Evolutionary conservation across 2,113 vertebrate genomes (phyloP).

Genomic region (Propithecus coquereli): DNA sequence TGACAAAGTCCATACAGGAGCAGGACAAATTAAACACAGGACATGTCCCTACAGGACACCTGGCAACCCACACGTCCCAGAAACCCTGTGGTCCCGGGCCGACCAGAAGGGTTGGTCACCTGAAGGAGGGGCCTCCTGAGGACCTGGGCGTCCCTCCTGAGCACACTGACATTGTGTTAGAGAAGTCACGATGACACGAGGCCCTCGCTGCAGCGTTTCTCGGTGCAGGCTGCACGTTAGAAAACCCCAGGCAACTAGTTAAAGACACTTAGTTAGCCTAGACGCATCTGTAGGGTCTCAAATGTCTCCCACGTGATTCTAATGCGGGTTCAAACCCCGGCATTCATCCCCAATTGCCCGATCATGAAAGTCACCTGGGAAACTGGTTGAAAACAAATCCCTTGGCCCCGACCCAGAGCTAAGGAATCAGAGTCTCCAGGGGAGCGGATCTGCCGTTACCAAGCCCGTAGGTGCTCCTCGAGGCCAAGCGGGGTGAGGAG

Average conservation of each 20-base stretch:
- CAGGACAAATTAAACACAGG: neutral
- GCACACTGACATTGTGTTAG: accelerated
- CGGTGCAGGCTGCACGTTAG: neutral
- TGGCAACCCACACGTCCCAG: accelerated
- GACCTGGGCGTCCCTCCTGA: accelerated
- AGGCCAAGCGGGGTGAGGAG: neutral
- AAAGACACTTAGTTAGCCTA: neutral
- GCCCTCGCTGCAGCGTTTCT: neutral
- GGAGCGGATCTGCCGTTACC: neutral
- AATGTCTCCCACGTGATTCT: too few species aligned
- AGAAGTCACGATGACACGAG: neutral
- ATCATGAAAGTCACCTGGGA: neutral
- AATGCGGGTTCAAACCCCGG: neutral
- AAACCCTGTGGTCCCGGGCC: neutral
- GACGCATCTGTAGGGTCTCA: neutral
- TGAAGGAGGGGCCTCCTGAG: accelerated
- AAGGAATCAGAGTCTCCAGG: neutral
- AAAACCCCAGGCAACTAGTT: neutral
- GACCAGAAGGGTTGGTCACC: accelerated
- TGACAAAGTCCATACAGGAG: accelerated
- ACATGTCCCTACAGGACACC: neutral
- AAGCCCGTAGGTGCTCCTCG: neutral
- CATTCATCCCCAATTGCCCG: neutral
- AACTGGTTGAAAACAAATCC: neutral
- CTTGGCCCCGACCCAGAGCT: neutral